phyloP scores from a whole-genome alignment of 2,888 invertebrate species.

The Petrolisthes manimaculis region DNA sequence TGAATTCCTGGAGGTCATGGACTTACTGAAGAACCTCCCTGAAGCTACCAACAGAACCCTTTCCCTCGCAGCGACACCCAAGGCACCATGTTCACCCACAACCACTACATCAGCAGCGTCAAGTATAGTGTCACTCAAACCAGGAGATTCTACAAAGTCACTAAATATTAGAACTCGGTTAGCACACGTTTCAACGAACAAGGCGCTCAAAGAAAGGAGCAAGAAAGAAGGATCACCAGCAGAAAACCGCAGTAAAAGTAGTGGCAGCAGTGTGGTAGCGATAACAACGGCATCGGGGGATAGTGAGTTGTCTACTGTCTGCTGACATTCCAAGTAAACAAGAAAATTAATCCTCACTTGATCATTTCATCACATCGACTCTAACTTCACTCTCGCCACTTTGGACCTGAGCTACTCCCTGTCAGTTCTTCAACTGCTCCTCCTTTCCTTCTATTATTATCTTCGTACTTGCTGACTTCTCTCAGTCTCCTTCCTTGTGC shows the following conservation, averaged over 20 bases:
- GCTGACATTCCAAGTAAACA: constrained; percentile 20
- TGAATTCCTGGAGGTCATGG: constrained; percentile 48
- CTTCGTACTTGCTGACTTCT: neutral
- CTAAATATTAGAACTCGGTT: constrained; percentile 6
- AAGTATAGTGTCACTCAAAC: constrained; percentile 8
- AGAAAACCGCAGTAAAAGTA: neutral
- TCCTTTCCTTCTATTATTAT: no score
- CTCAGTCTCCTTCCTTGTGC: neutral
- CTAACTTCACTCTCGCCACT: no score
- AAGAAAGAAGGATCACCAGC: neutral
- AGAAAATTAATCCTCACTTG: neutral
- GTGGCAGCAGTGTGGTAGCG: neutral
- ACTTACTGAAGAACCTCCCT: constrained; percentile 37
- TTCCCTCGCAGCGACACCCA: neutral
- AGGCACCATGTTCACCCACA: neutral
- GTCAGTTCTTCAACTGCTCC: no score
- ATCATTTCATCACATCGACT: neutral
- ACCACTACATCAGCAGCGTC: neutral
- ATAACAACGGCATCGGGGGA: neutral
- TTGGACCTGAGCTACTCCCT: no score
- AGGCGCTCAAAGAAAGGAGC: neutral
- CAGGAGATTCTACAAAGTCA: constrained; percentile 4
- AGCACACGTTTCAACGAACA: constrained; percentile 3
- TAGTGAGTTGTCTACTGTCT: constrained; percentile 18
- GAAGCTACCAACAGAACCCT: constrained; percentile 30